phyloP scores from a whole-genome alignment of 2,113 vertebrate species.

The Cheirogaleus medius region DNA sequence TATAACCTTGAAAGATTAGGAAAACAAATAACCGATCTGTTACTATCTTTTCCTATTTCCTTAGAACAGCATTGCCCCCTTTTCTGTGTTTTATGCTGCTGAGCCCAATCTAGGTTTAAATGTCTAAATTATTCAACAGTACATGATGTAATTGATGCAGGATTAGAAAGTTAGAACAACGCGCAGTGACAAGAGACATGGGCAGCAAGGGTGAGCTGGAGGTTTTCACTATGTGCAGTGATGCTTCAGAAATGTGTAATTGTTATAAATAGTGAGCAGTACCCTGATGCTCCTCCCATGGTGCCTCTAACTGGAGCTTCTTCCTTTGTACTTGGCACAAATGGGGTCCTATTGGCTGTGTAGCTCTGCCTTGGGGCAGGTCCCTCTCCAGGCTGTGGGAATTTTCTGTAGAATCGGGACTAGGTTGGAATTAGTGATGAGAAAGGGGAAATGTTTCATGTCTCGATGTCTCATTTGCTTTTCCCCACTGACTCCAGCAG shows the following conservation, averaged over 20 bases:
- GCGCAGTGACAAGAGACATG: not conserved
- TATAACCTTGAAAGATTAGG: not conserved
- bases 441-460: not conserved
- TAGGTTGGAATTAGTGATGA: not conserved
- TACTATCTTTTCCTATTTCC: not conserved
- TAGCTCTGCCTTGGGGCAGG: not conserved
- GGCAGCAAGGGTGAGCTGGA: not conserved
- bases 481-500: not conserved
- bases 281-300: not conserved
- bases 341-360: not conserved
- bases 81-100: not conserved
- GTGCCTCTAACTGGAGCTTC: not conserved
- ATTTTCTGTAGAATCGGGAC: not conserved
- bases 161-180: not conserved
- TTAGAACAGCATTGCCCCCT: not conserved
- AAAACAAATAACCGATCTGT: not conserved
- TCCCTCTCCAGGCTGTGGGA: not conserved
- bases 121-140: slow-evolving; percentile 45
- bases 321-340: not conserved
- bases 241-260: not conserved
- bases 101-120: not conserved
- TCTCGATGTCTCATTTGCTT: not conserved
- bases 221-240: not conserved
- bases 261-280: not conserved
- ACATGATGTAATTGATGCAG: not conserved